Conservation (phyloP, 2,888 invertebrate genomes). For the Psylliodes chrysocephalus region DNA sequence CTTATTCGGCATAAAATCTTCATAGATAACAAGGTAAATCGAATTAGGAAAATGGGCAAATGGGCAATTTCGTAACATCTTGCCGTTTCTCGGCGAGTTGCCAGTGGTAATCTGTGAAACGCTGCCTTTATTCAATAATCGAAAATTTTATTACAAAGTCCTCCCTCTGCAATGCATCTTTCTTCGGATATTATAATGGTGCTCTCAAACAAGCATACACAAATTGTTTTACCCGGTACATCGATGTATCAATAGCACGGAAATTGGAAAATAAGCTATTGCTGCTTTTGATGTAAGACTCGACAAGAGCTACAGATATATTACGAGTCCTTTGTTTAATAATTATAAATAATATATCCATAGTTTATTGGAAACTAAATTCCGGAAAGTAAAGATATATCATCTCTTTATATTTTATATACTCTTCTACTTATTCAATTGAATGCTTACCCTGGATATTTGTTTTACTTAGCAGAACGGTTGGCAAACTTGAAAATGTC, state of each 20-base stretch:
- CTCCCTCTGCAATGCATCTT: not conserved
- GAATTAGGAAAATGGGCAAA: slow-evolving; percentile 21
- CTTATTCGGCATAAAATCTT: not conserved
- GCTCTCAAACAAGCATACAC: slow-evolving; percentile 3
- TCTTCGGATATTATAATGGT: not conserved
- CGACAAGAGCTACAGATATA: too few relatives aligned
- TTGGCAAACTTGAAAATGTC: too few relatives aligned
- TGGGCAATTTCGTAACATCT: slow-evolving; percentile 19
- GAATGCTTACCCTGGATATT: too few relatives aligned
- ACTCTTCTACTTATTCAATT: too few relatives aligned
- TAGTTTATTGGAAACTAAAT: too few relatives aligned
- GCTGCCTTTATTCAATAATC: slow-evolving; percentile 5
- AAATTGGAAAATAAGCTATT: slow-evolving; percentile 8
- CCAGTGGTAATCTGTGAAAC: slow-evolving; percentile 16
- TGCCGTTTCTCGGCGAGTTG: slow-evolving; percentile 9
- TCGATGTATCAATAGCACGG: not conserved
- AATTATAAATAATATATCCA: too few relatives aligned
- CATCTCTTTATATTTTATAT: too few relatives aligned
- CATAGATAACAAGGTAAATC: slow-evolving; percentile 12
- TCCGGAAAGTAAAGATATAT: too few relatives aligned
- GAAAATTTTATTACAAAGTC: slow-evolving; percentile 8
- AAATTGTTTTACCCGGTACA: slow-evolving; percentile 5
- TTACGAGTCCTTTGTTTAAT: too few relatives aligned
- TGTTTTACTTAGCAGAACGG: too few relatives aligned
- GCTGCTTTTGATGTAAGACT: not conserved